Evolutionary conservation across 2,888 invertebrate species (phyloP).

Genomic region (Drosophila aldrichi): DNA sequence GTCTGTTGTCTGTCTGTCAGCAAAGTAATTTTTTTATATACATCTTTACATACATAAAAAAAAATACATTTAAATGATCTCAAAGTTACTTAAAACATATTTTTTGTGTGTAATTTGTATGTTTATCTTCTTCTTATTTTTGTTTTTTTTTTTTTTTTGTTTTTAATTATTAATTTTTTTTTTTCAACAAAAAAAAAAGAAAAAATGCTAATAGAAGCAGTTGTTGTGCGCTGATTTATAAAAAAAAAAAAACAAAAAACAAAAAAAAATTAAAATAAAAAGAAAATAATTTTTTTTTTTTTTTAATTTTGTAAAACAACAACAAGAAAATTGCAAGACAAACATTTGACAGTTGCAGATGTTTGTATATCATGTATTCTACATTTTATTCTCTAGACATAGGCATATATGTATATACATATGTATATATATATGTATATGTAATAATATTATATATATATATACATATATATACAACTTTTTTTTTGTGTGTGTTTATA

Average conservation of each 20-base stretch:
- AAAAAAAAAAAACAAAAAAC: slow-evolving; percentile 14
- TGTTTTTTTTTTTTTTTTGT: slow-evolving; percentile 4
- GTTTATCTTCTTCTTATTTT: slow-evolving; percentile 34
- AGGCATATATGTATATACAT: slow-evolving; percentile 18
- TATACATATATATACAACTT: slow-evolving; percentile 18
- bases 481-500: slow-evolving; percentile 57
- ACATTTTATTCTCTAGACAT: slow-evolving; percentile 43
- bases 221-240: slow-evolving; percentile 52
- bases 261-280: not conserved
- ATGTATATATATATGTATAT: slow-evolving; percentile 22
- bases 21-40: slow-evolving; percentile 33
- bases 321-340: slow-evolving; percentile 34
- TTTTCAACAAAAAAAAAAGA: not conserved
- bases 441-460: slow-evolving; percentile 2
- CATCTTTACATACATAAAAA: slow-evolving; percentile 63
- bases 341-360: slow-evolving; percentile 28
- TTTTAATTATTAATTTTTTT: slow-evolving; percentile 11
- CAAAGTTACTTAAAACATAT: slow-evolving; percentile 78
- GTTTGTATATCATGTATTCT: slow-evolving; percentile 31
- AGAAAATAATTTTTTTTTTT: not conserved
- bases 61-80: slow-evolving; percentile 80
- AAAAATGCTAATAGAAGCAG: slow-evolving; percentile 26
- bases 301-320: slow-evolving; percentile 7
- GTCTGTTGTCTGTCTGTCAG: slow-evolving; percentile 15
- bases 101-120: slow-evolving; percentile 74